Evolutionary conservation across 2,888 invertebrate species (phyloP), one percentile per base, ranked within the genome.

Genomic region (Agrochola macilenta): DNA sequence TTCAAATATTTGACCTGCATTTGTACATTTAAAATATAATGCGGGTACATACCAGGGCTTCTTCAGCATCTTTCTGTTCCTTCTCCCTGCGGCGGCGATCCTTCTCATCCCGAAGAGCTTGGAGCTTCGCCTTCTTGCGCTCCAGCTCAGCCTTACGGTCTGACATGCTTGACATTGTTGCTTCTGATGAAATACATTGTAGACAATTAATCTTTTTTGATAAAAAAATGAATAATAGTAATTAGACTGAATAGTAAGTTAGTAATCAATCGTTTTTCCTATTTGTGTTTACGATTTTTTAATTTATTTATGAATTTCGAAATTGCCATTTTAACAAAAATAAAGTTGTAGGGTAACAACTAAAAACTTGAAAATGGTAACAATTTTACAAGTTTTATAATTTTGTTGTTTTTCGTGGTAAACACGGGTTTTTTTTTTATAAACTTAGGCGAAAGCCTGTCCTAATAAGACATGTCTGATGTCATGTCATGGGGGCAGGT

Each of bases 71-170:
- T 96, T 98, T 98, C 91, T 98, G 97, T 94, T 99, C 99, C 91
- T 98, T 99, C 95, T 99, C 99, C 78, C 98, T 97, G 69, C 98
- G 97, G 80, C 98, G 97, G 14, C 98, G 97, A 93, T 99, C 99
- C 92, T 99, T 99, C 94, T 99, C 99, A 89, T 99, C 99, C 4
- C 99, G 97, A 75, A 99, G 97, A 39, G 98, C 98, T 93, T 99
- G 98, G 88, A 99, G 97, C 95, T 99, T 99, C 43, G 98, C 99
- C 94, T 99, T 99, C 95, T 99, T 99, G 81, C 99, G 97, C 95
- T 99, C 99, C 90, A 99, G 94, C 96, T 99, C 99, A n/a, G 98
- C 99, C 94, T 98, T 99, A 83, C 99, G 97, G 95, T 99, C 99
- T 73, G 98, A 98, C 98, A 98, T 98, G 84, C 95, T 96, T 4